Percentiles rank a stretch among this genome's conserved stretches.
These are phyloP conservation scores for Fistularia tabacaria DNA, from an alignment of 2,797 vertebrate genomes.

Conservation along the genomic window DNA sequence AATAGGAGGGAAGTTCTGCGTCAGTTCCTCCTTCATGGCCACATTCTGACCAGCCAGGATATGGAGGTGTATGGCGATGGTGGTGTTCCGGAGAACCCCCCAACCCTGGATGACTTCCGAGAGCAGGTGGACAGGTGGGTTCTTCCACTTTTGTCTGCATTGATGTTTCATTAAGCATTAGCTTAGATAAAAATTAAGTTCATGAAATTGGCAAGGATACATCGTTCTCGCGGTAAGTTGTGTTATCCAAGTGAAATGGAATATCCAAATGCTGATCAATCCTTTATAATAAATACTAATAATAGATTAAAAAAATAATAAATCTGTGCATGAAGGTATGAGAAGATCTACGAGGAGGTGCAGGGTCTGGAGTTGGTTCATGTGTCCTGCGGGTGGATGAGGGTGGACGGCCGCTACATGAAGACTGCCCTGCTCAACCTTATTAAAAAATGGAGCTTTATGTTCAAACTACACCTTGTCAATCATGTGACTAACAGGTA, in stretches of 20 bases:
- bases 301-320: too few relatives aligned
- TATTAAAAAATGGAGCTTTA: slow-evolving; percentile 89
- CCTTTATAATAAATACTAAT: too few relatives aligned
- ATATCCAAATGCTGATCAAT: too few relatives aligned
- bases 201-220: too few relatives aligned
- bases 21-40: slow-evolving; percentile 83
- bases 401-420: slow-evolving; percentile 79
- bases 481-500: slow-evolving; percentile 88
- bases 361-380: slow-evolving; percentile 69
- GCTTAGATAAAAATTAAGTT: too few relatives aligned
- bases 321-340: slow-evolving; percentile 64
- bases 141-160: not conserved
- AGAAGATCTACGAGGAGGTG: slow-evolving; percentile 83
- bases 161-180: not conserved
- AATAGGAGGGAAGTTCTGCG: slow-evolving; percentile 82
- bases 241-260: too few relatives aligned
- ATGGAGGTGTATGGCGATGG: slow-evolving; percentile 66
- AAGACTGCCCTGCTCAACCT: slow-evolving; percentile 83
- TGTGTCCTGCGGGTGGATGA: slow-evolving; percentile 85
- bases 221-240: too few relatives aligned
- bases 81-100: slow-evolving; percentile 70
- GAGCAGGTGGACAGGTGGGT: slow-evolving; percentile 81
- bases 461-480: slow-evolving; percentile 93
- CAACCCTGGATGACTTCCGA: slow-evolving; percentile 77
- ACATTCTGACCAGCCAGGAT: slow-evolving; percentile 71